Percentiles rank a stretch among this genome's conserved stretches.
Evolutionary conservation across 1,140 invertebrate genomes (phyloP).

Genomic region (Pseudomyrmex concolor): DNA sequence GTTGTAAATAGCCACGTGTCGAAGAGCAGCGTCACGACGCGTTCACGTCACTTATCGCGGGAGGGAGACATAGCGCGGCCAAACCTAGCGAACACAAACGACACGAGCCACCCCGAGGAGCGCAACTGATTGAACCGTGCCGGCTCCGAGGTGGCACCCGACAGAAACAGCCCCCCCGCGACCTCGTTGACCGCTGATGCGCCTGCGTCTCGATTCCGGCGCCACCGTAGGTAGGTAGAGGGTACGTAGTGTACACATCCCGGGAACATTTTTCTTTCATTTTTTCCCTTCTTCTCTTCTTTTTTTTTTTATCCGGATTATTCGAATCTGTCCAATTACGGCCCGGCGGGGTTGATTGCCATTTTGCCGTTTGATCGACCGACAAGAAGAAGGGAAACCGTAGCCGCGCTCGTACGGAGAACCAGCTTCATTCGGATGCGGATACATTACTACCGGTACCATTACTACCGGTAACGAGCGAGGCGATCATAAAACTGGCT

Average conservation of each 20-base stretch:
- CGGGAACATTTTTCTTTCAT: neutral
- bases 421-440: too few species aligned
- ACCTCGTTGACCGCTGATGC: constrained; percentile 35
- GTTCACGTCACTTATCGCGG: neutral
- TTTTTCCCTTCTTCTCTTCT: neutral
- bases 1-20: too few species aligned
- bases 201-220: constrained; percentile 45
- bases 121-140: constrained; percentile 63
- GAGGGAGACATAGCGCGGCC: neutral
- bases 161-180: constrained; percentile 32
- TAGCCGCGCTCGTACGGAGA: too few species aligned
- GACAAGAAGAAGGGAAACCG: too few species aligned
- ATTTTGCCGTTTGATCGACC: neutral
- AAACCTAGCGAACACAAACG: constrained; percentile 22
- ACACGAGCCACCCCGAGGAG: constrained; percentile 65
- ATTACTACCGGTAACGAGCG: too few species aligned
- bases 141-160: constrained; percentile 25
- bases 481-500: too few species aligned
- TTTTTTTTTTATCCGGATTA: neutral
- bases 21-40: constrained; percentile 28
- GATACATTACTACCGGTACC: too few species aligned
- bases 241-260: neutral
- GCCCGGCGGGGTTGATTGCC: neutral
- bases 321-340: neutral
- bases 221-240: neutral